These are phyloP conservation scores for Stylophora pistillata DNA, from an alignment of 64 coral and sea anemone species.

Conservation along the genomic window DNA sequence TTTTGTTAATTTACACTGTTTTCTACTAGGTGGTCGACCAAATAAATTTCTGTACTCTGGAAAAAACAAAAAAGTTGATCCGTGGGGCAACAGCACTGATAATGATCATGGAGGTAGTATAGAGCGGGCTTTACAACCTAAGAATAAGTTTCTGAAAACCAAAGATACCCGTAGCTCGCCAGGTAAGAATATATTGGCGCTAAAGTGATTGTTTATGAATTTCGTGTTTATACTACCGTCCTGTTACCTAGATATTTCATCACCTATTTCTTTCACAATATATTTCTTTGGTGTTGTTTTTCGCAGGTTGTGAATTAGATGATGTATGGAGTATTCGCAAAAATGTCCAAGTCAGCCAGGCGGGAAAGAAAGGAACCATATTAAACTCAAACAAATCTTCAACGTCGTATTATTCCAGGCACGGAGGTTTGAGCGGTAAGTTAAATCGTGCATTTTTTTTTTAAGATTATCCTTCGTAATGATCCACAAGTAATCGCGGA, in stretches of 20 bases:
- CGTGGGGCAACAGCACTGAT: conserved; percentile 33
- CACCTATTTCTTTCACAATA: background rate
- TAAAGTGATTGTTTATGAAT: background rate
- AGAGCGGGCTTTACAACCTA: conserved; percentile 50
- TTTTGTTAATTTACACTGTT: background rate
- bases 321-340: conserved; percentile 88
- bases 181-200: conserved; percentile 34
- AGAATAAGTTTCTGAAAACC: conserved; percentile 29
- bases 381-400: conserved; percentile 53
- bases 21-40: conserved; percentile 59
- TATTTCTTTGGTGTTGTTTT: conserved; percentile 22
- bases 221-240: background rate
- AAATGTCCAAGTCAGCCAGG: conserved; percentile 83
- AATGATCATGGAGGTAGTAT: conserved; percentile 39
- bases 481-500: background rate
- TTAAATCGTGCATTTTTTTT: background rate
- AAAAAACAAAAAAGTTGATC: conserved; percentile 59
- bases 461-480: background rate
- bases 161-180: conserved; percentile 60
- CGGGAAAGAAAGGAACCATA: conserved; percentile 75
- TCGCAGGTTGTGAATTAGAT: conserved; percentile 71
- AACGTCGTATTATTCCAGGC: conserved; percentile 85
- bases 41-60: conserved; percentile 83
- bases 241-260: background rate
- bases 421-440: conserved; percentile 74